Base-by-base conservation (phyloP, 2,888 invertebrate genomes). In the Leucophora obtusa region DNA sequence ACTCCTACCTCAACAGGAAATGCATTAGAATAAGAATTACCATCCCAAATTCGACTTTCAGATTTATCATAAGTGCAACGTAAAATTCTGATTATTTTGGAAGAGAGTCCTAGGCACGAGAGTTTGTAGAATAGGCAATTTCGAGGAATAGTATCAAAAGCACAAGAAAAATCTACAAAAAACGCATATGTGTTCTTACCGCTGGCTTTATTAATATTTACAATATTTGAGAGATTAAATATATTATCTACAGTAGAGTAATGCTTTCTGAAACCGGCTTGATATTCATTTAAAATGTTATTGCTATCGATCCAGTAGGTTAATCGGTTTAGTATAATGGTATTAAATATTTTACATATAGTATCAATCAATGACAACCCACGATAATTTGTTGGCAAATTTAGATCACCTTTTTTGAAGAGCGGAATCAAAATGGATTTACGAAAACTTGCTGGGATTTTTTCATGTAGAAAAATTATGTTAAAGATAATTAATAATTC, bases 401-500 rank as follows among this genome's bases (percentile, higher is more conserved):
- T n/a, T n/a, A n/a, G n/a, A n/a, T n/a, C n/a, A n/a, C n/a, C n/a
- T n/a, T n/a, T n/a, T n/a, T n/a, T n/a, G n/a, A n/a, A n/a, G n/a
- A n/a, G n/a, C n/a, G n/a, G n/a, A n/a, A n/a, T n/a, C n/a, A n/a
- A n/a, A n/a, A n/a, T n/a, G n/a, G n/a, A n/a, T n/a, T n/a, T n/a
- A n/a, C n/a, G n/a, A n/a, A n/a, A n/a, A n/a, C n/a, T n/a, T n/a
- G n/a, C n/a, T 18, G 53, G 65, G 17, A 65, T 65, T 35, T 17
- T 51, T 53, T 65, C 65, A 6, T 65, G 24, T 56, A 68, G 14
- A 56, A 56, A 68, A 35, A 66, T 53, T 54, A 33, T 54, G 35
- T 65, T 65, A n/a, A 43, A 33, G 17, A 66, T 21, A 5, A 28
- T 14, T 51, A 65, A 17, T 2, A 43, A n/a, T n/a, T 66, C 38